Conservation (phyloP, 2,113 vertebrate genomes). For the Seriola quinqueradiata region DNA sequence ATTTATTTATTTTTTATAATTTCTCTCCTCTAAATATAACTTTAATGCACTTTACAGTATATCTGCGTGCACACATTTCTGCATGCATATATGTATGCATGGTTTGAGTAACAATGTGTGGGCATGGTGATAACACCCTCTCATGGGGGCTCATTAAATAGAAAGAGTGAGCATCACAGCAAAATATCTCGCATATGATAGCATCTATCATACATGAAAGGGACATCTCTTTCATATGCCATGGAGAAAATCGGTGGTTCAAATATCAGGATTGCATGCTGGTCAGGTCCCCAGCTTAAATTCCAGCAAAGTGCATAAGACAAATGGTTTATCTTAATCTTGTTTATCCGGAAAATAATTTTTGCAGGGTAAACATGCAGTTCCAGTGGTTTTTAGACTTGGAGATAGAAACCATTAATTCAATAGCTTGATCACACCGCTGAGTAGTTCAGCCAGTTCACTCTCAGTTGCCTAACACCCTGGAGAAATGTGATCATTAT, state of each 20-base stretch:
- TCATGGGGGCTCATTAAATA: conserved; percentile 66
- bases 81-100: neutral
- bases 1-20: neutral
- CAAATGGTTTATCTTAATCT: conserved; percentile 14
- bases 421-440: neutral
- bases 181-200: conserved; percentile 20
- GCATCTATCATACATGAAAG: conserved; percentile 45
- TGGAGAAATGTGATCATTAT: neutral
- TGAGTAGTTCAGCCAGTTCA: conserved; percentile 7
- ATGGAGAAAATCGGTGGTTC: conserved; percentile 32
- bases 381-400: conserved; percentile 11
- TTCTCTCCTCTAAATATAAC: neutral
- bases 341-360: neutral
- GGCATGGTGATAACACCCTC: conserved; percentile 38
- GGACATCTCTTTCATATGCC: conserved; percentile 19
- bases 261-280: conserved; percentile 28
- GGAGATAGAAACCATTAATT: neutral
- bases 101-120: conserved; percentile 30
- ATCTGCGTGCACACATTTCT: conserved; percentile 7
- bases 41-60: neutral
- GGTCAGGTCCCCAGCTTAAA: conserved; percentile 12
- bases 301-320: conserved; percentile 13
- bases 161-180: conserved; percentile 20
- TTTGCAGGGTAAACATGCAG: conserved; percentile 3
- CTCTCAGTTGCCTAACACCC: neutral